Evolutionary conservation across 2,888 invertebrate genomes (phyloP).

Genomic region (Diabrotica balteata): DNA sequence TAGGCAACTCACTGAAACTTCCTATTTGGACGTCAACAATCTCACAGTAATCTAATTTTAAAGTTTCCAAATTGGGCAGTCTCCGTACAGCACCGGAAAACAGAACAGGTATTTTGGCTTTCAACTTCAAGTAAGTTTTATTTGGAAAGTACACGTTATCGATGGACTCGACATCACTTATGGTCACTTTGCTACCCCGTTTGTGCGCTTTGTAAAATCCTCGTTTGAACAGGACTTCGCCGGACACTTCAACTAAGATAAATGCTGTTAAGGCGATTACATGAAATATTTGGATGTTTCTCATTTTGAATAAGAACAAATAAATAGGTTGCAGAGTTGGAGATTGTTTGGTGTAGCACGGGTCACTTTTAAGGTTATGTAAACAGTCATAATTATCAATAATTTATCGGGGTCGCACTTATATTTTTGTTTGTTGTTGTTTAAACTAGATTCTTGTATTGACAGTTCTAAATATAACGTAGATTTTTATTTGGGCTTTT

Average conservation of each 20-base stretch:
- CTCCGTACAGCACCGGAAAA: slow-evolving; percentile 39
- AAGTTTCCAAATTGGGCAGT: slow-evolving; percentile 42
- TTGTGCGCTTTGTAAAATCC: slow-evolving; percentile 38
- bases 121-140: slow-evolving; percentile 37
- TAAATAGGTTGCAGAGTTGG: not conserved
- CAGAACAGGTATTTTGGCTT: slow-evolving; percentile 35
- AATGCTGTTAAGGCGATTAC: slow-evolving; percentile 10
- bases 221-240: slow-evolving; percentile 33
- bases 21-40: slow-evolving; percentile 35
- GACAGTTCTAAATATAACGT: not conserved
- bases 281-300: slow-evolving; percentile 1
- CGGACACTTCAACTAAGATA: slow-evolving; percentile 5
- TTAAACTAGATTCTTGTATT: not conserved
- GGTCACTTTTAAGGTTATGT: slow-evolving; percentile 5
- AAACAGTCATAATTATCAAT: not conserved
- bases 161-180: slow-evolving; percentile 31
- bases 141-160: slow-evolving; percentile 34
- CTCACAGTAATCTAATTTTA: slow-evolving; percentile 36
- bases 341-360: not conserved
- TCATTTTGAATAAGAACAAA: slow-evolving; percentile 7
- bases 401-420: no score
- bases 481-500: no score
- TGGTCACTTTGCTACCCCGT: slow-evolving; percentile 26
- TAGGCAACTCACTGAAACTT: slow-evolving; percentile 40
- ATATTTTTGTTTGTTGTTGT: no score